Evolutionary conservation across 2,113 vertebrate genomes (phyloP).

Genomic region (Aix galericulata): DNA sequence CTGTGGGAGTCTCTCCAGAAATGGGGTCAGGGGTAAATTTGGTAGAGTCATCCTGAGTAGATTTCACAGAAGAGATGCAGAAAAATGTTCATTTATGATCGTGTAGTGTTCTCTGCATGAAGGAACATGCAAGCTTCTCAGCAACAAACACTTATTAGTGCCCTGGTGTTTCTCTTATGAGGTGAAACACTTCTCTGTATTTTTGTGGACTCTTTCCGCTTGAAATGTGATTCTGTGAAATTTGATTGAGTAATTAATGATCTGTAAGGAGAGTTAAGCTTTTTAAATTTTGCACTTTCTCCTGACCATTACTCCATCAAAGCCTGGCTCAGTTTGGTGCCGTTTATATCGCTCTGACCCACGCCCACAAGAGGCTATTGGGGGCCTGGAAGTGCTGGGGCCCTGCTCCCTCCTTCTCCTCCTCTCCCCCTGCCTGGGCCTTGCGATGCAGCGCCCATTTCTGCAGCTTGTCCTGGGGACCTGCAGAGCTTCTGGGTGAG

Average conservation of each 20-base stretch:
- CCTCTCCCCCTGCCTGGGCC: not conserved
- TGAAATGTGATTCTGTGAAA: not conserved
- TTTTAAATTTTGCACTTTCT: not conserved
- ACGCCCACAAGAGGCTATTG: not conserved
- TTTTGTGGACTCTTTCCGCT: not conserved
- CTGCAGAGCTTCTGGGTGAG: not conserved
- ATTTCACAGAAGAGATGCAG: not conserved
- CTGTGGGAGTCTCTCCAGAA: not conserved
- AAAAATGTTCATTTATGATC: not conserved
- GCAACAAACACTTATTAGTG: not conserved
- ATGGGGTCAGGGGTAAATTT: not conserved
- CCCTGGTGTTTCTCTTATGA: too few relatives aligned
- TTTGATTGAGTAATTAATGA: not conserved
- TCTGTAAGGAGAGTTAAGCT: not conserved
- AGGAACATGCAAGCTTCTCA: not conserved
- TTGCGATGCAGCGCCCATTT: accelerated
- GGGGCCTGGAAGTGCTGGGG: not conserved
- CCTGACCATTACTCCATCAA: not conserved
- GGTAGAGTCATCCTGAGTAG: not conserved
- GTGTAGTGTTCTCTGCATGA: not conserved
- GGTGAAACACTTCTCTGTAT: not conserved
- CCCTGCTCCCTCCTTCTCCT: not conserved
- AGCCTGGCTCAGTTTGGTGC: not conserved
- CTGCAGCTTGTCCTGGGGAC: accelerated
- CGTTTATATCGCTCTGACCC: not conserved